Conservation (phyloP, 2,113 vertebrate genomes). For the Dolichallabes microphthalmus region DNA sequence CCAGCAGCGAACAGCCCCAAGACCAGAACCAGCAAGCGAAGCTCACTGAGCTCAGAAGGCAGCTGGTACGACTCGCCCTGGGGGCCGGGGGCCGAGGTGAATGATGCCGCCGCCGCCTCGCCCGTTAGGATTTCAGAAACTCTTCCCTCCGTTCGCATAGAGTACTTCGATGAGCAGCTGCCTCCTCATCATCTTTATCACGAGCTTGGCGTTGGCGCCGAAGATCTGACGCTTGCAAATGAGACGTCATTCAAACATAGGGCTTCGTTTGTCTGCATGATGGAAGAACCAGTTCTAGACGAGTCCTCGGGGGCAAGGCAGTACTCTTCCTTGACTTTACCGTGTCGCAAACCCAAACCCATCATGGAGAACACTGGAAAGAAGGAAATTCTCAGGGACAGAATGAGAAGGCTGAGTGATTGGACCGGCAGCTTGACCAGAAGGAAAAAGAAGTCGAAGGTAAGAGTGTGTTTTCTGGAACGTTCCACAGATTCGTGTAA, state of each 20-base stretch:
- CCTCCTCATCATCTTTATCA: conserved; percentile 78
- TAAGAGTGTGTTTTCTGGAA: conserved; percentile 55
- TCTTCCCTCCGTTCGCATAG: conserved; percentile 67
- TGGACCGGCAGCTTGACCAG: conserved; percentile 94
- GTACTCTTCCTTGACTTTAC: conserved; percentile 89
- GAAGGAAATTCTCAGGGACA: conserved; percentile 84
- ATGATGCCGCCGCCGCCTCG: conserved; percentile 70
- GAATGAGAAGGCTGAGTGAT: conserved; percentile 90
- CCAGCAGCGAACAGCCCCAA: conserved; percentile 72
- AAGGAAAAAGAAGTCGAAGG: conserved; percentile 90
- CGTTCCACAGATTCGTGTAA: neutral
- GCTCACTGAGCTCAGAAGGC: conserved; percentile 89
- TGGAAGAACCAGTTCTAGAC: conserved; percentile 80
- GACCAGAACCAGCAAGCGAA: conserved; percentile 87
- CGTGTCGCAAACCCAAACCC: conserved; percentile 81
- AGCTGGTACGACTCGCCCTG: conserved; percentile 95
- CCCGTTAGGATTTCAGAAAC: conserved; percentile 68
- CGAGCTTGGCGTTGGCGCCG: conserved; percentile 72
- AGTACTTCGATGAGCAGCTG: conserved; percentile 75
- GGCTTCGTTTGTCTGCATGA: conserved; percentile 83
- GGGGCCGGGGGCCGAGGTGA: conserved; percentile 78
- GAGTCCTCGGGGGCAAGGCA: conserved; percentile 73
- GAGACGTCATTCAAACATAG: conserved; percentile 68
- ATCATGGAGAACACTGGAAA: conserved; percentile 75
- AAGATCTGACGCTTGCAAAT: conserved; percentile 71